Base-by-base conservation (phyloP, 2,888 invertebrate species). In the Thymelicus lineola region DNA sequence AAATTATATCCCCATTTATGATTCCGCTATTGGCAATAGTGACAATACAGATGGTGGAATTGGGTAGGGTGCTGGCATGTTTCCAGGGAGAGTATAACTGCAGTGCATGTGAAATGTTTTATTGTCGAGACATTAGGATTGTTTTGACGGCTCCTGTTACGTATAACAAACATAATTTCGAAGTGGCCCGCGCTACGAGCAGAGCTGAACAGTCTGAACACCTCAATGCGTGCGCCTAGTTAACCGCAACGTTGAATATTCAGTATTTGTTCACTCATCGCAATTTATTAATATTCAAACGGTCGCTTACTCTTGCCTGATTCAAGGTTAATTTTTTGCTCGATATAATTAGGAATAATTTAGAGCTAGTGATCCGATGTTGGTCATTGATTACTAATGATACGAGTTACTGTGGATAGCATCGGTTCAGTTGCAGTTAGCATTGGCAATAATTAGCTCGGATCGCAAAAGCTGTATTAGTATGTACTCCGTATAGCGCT, bases 231-330 rank as follows among this genome's bases (percentile, higher is more conserved):
- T 88, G 88, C 80, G 83, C 72, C 82, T 85, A 86, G 76, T 83
- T 85, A 84, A 87, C 87, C 91, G 90, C 77, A 79, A 83, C 91
- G 88, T 85, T 91, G 84, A 87, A 90, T 90, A 91, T 91, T 88
- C 85, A 90, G 79, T 79, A 79, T 80, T 81, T 86, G 83, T 82
- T 88, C 84, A 86, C 83, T 84, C 83, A 83, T 86, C 80, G 83
- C 80, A 75, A 77, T 83, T 79, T 82, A 85, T 89, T 86, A 85
- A 87, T 88, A 88, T 90, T 86, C 87, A 88, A 90, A 87, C 86
- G 86, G 86, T 85, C 86, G 83, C 84, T 88, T 82, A 82, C 86
- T 86, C 79, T 85, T 82, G 82, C 82, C 82, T 80, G 83, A 85
- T 86, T 86, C 89, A 90, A 90, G 89, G 89, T 87, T 88, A 81